A percentile compares a stretch with the other conserved stretches of the same genome.
Evolutionary conservation across 2,797 vertebrate species (phyloP).

Genomic region (Gallinago solitaria): DNA sequence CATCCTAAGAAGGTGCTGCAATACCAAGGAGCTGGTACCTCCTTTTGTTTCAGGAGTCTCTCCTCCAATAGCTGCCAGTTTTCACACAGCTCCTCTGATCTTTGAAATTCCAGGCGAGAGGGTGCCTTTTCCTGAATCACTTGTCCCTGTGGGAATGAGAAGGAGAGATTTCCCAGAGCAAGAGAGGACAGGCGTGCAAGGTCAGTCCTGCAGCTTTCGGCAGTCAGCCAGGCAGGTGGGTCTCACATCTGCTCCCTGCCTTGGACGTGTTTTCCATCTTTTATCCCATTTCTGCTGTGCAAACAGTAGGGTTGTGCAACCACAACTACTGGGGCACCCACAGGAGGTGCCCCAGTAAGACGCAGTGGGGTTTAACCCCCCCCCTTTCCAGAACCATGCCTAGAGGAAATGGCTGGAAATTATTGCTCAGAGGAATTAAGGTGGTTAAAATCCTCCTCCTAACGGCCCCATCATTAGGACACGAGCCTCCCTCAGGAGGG

Average conservation of each 20-base stretch:
- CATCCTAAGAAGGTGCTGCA: neutral
- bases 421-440: neutral
- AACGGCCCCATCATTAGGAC: neutral
- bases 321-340: neutral
- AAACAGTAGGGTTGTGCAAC: neutral
- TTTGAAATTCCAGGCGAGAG: neutral
- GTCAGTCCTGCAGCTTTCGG: neutral
- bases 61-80: neutral
- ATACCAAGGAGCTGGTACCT: neutral
- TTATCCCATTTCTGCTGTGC: neutral
- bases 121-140: neutral
- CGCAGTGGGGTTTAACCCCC: neutral
- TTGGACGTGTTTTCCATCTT: neutral
- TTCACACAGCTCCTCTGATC: neutral
- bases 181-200: neutral
- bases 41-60: neutral
- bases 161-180: neutral
- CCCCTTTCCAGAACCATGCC: neutral
- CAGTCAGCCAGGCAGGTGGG: neutral
- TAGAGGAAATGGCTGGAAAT: neutral
- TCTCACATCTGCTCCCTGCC: neutral
- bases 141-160: neutral
- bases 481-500: neutral
- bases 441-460: neutral
- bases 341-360: neutral